phyloP scores from a whole-genome alignment of 2,797 vertebrate species.

The Antrozous pallidus region DNA sequence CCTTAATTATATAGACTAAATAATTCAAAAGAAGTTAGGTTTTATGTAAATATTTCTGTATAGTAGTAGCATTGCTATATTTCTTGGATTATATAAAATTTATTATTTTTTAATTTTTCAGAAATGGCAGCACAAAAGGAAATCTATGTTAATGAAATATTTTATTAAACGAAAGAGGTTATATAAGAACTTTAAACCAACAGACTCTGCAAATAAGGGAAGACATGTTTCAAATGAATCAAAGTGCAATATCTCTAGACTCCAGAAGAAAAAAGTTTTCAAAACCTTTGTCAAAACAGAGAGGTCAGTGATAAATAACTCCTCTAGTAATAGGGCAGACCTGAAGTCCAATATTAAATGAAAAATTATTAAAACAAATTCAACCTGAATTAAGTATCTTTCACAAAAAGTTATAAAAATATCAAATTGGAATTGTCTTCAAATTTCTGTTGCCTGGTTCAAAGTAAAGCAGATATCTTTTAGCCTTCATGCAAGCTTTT shows the following conservation, averaged over 20 bases:
- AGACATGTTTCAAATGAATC: slow-evolving; percentile 82
- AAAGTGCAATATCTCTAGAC: slow-evolving; percentile 66
- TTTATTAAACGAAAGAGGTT: slow-evolving; percentile 83
- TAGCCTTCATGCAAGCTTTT: slow-evolving; percentile 59
- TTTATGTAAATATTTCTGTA: slow-evolving; percentile 44
- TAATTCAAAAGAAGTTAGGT: slow-evolving; percentile 38
- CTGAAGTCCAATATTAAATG: slow-evolving; percentile 51
- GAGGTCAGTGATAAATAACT: slow-evolving; percentile 77
- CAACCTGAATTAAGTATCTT: slow-evolving; percentile 69
- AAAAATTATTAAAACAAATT: slow-evolving; percentile 58
- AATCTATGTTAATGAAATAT: slow-evolving; percentile 79
- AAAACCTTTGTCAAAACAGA: slow-evolving; percentile 80
- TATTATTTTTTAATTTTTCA: slow-evolving; percentile 78
- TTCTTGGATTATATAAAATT: slow-evolving; percentile 56
- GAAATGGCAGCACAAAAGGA: slow-evolving; percentile 86
- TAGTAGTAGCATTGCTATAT: neutral
- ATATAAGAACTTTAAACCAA: slow-evolving; percentile 77
- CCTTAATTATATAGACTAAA: slow-evolving; percentile 10
- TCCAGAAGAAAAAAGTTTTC: slow-evolving; percentile 79
- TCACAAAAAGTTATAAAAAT: slow-evolving; percentile 53
- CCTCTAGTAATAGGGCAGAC: slow-evolving; percentile 29
- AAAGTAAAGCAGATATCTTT: slow-evolving; percentile 61
- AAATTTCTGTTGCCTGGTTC: slow-evolving; percentile 58
- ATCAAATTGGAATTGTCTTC: slow-evolving; percentile 54
- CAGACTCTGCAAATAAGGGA: slow-evolving; percentile 74